Base-by-base conservation (phyloP, 2,797 vertebrate genomes). In the Falco peregrinus region DNA sequence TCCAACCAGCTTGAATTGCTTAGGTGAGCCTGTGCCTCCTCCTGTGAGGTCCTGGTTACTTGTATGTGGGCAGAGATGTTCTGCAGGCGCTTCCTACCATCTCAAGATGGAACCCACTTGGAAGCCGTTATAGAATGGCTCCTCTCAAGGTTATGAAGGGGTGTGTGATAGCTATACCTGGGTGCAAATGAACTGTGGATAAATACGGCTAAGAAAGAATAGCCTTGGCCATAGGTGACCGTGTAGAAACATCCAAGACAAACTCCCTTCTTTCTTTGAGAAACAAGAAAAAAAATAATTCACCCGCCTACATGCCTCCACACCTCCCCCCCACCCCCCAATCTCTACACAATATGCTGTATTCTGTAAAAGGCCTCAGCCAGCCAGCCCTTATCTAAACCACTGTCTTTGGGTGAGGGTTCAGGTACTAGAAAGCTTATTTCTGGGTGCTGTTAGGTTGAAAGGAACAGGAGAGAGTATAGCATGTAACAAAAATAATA, bases 331-430 rank as follows among this genome's bases (percentile, higher is more conserved):
- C 45, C 7, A 10, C 7, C 17, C 41, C 41, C 41, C 16, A 43
- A 65, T 5, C 20, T 57, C 50, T 79, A 69, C 84, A 31, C 53
- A 43, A 26, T 75, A 37, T 29, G n/a, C 13, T 67, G 4, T 53
- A 26, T 81, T 77, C 51, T 73, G 70, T 79, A 35, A 86, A 94
- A 84, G 67, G n/a, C 47, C 39, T 73, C 51, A 70, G 60, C 80
- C 33, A 90, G 57, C n/a, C 54, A 82, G 63, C n/a, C 24, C 29
- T 91, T 93, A 96, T 85, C 91, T 88, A 90, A 95, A 57, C 16
- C 53, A 57, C 84, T 65, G 43, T 88, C 85, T 95, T 63, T 65
- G 54, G 37, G 51, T 89, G 79, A 76, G 54, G 41, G 39, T 76
- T 91, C 59, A 70, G 65, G 56, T 75, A 82, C 86, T 74, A 37